Conservation (phyloP, 2,113 vertebrate species). For the Upupa epops region DNA sequence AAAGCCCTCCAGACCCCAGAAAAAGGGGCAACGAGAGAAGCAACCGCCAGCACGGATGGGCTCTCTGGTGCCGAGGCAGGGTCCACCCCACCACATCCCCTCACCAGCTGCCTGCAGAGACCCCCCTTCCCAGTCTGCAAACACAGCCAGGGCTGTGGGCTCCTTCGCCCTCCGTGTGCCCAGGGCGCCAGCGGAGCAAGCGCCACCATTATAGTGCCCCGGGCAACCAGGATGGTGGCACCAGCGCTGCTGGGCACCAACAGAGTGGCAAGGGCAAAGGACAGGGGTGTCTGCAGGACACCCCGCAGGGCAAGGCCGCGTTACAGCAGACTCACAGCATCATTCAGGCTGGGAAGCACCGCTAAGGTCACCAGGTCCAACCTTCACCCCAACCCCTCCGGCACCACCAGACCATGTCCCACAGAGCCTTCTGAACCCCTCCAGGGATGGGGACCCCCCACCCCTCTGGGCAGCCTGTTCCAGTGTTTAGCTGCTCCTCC, state of each 20-base stretch:
- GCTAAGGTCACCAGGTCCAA: no score
- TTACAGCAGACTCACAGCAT: neutral
- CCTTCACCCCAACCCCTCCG: no score
- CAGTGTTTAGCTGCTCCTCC: no score
- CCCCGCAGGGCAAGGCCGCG: neutral
- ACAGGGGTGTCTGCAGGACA: neutral
- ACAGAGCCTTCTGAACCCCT: no score
- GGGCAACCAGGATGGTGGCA: accelerated
- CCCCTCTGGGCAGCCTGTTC: no score
- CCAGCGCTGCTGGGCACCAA: neutral
- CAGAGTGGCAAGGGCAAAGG: neutral
- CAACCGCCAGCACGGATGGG: accelerated
- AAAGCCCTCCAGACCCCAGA: neutral
- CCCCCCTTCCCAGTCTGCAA: neutral
- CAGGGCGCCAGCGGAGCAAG: neutral
- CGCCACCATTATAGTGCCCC: neutral
- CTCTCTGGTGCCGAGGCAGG: neutral
- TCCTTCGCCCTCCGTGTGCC: neutral
- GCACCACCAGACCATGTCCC: no score
- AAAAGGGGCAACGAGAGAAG: neutral
- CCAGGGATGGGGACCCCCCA: no score
- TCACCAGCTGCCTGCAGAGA: neutral
- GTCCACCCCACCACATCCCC: neutral
- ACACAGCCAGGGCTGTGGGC: neutral
- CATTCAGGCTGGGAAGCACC: no score